Base-by-base conservation (phyloP, 1,140 invertebrate species). In the Caerostris darwini region DNA sequence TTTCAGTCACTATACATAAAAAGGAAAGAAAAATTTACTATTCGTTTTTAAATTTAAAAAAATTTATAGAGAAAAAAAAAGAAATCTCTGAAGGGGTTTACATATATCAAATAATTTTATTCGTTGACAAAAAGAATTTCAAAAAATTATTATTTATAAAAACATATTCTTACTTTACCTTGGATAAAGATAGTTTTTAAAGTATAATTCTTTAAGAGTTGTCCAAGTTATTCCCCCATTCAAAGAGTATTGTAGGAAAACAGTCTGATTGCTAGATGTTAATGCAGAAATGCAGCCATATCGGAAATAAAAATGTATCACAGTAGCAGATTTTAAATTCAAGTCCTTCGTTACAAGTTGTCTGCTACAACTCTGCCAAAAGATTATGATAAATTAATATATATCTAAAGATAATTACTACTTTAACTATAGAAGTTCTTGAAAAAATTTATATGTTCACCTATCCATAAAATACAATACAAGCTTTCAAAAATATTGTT, bases 211-310 rank as follows among this genome's bases (percentile, higher is more conserved):
- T 94, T 95, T 95, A 4, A 95, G 87, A 1, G 96, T 95, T 50
- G 95, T 95, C 96, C 96, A 96, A 4, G 95, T 95, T 50, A 96
- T 96, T 8, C 96, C 96, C 12, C 96, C 96, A 95, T 96, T 96
- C 64, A 89, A 96, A 12, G 96, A 96, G 92, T 96, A 96, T 95
- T 96, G 96, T 6, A 96, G 95, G 17, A 96, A 94, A 53, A 96
- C 95, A 93, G 95, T 96, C 56, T 95, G 88, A 67, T 94, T 92
- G 17, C 89, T 89, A 19, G 71, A 86, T 54, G 57, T 59, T 89
- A 92, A 92, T 58, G 94, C n/a, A 53, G 94, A 91, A 14, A 95
- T 90, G 92, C 96, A 96, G 7, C 96, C 96, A 95, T 96, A 96
- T 94, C 96, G 95, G 69, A 96, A 96, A 94, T 96, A 95, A 94